A percentile compares a stretch with the other conserved stretches of the same genome.
Conservation (phyloP, 2,113 vertebrate species). For the Trinectes maculatus region DNA sequence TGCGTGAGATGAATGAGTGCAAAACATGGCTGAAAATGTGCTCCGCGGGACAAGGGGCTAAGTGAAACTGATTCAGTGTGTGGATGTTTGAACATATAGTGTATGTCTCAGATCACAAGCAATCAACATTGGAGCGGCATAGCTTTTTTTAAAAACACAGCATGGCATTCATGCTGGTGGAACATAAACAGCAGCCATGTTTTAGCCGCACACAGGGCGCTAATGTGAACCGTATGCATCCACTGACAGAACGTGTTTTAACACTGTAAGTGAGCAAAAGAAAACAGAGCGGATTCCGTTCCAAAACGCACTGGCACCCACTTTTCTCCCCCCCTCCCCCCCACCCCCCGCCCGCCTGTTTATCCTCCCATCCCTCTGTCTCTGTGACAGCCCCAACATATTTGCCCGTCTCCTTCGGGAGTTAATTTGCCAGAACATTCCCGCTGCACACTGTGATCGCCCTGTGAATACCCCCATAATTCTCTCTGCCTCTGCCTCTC, state of each 20-base stretch:
- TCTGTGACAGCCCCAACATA: constrained; percentile 73
- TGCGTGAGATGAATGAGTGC: neutral
- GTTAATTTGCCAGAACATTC: constrained; percentile 85
- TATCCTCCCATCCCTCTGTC: constrained; percentile 78
- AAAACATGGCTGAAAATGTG: constrained; percentile 1
- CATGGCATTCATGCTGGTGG: constrained; percentile 17
- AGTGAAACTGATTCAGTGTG: constrained; percentile 25
- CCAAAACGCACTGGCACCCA: constrained; percentile 27
- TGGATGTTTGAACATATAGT: constrained; percentile 18
- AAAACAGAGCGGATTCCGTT: constrained; percentile 34
- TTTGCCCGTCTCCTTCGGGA: constrained; percentile 63
- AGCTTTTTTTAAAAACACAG: constrained; percentile 28
- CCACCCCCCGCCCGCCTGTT: constrained; percentile 49
- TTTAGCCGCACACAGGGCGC: constrained; percentile 21
- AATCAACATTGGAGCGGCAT: constrained; percentile 15
- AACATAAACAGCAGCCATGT: constrained; percentile 26
- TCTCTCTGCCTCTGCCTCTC: constrained; percentile 72
- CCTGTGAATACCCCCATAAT: constrained; percentile 86
- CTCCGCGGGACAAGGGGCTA: neutral
- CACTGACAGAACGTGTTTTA: constrained; percentile 29
- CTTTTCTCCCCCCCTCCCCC: constrained; percentile 47
- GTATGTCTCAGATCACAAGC: constrained; percentile 23
- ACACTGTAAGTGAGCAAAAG: constrained; percentile 20
- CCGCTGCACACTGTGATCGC: constrained; percentile 82
- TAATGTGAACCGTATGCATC: constrained; percentile 45